Base-by-base conservation (phyloP, 1,140 invertebrate species). In the Drosophila setifemur region DNA sequence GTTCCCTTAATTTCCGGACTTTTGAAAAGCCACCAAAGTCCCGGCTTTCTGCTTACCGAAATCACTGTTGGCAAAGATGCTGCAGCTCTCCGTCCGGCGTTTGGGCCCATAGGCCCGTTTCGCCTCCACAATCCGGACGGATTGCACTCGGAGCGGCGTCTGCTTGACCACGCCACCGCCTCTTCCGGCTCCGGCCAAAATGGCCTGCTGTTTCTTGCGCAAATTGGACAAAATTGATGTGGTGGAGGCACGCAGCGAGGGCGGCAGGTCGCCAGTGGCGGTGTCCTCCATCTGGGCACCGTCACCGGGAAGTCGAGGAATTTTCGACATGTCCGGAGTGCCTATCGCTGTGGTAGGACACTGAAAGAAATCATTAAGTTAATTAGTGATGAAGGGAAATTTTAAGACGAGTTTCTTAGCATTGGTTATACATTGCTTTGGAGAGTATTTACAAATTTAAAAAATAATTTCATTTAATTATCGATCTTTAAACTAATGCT, bases 241-340 rank as follows among this genome's bases (percentile, higher is more conserved):
- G 43, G 78, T 77, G 37, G 85, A 87, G 61, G 77, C 77, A 57
- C 77, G 79, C 58, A 79, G 75, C 40, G 81, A 87, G 44, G 77
- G 70, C 19, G 83, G 70, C 74, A 67, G 70, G 40, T 83, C 83
- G 47, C 57, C 33, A 7, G 33, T 18, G 33, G 33, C 55, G 42
- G 71, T 77, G 63, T 90, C 89, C 9, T 90, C 89, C 79, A 73
- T 88, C 50, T 89, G 86, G 49, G 89, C 91, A 1, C 92, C 92
- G 49, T 92, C 91, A 5, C 92, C 91, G 16, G 92, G 91, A 21
- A 92, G 85, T 19, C 92, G 75, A 52, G 92, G 92, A 47, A 90
- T 90, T 87, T 89, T 90, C 2, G 88, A 88, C 83, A 90, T 90
- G 37, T 90, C 89, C 67, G 75, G 74, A 19, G 73, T 76, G 37